These are phyloP conservation scores for Leptopilina drosophilae DNA, from an alignment of 2,888 invertebrate species.

Conservation along the genomic window DNA sequence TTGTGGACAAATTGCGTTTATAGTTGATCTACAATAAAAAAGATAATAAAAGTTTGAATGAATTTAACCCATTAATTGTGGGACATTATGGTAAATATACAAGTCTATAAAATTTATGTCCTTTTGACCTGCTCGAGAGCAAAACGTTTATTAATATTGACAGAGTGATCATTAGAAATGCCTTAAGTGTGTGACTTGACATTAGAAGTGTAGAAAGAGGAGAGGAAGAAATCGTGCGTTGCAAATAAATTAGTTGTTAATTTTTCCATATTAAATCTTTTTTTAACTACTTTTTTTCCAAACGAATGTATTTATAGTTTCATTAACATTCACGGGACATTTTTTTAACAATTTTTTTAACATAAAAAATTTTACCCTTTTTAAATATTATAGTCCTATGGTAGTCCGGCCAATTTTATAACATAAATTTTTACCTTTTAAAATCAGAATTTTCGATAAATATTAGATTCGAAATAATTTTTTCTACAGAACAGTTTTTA, in stretches of 20 bases:
- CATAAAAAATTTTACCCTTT: no score
- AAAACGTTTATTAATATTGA: conserved; percentile 30
- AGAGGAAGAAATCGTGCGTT: conserved; percentile 32
- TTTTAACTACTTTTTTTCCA: not conserved
- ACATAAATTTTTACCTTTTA: no score
- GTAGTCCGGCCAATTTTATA: no score
- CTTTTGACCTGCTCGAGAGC: conserved; percentile 16
- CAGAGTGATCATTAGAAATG: conserved; percentile 36
- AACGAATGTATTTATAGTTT: not conserved
- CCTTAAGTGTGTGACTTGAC: conserved; percentile 25
- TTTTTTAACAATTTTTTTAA: no score
- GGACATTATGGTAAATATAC: not conserved
- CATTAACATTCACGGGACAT: no score
- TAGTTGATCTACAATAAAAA: conserved; percentile 16
- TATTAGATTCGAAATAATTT: no score
- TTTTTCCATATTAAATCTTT: not conserved
- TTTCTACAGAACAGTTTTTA: no score
- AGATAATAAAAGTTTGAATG: conserved; percentile 7
- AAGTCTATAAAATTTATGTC: conserved; percentile 18
- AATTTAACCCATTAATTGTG: not conserved
- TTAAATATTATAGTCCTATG: no score
- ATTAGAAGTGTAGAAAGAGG: conserved; percentile 34
- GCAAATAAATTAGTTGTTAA: conserved; percentile 18
- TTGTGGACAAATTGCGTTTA: not conserved
- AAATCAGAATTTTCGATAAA: no score